These are phyloP conservation scores for Pogona vitticeps DNA, from an alignment of 2,113 vertebrate genomes.

Conservation along the genomic window DNA sequence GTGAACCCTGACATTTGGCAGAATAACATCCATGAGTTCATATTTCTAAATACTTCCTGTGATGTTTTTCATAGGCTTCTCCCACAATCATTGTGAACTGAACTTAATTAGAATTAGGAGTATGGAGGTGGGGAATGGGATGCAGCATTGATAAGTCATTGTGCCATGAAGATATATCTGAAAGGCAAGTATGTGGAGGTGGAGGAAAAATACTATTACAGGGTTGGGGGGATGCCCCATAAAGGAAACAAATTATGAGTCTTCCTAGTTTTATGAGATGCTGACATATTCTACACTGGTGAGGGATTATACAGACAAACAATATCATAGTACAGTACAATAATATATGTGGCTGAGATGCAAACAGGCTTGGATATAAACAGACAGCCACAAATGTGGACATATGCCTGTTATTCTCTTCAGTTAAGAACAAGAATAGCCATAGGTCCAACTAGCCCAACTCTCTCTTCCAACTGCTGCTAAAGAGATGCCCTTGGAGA, in stretches of 20 bases:
- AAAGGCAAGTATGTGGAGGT: not conserved
- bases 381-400: not conserved
- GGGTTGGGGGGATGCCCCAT: slow-evolving; percentile 12
- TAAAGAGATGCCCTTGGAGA: too few species aligned
- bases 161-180: slow-evolving; percentile 42
- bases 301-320: too few species aligned
- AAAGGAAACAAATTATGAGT: slow-evolving; percentile 30
- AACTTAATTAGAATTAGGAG: slow-evolving; percentile 74
- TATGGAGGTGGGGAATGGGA: slow-evolving; percentile 58
- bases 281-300: slow-evolving; percentile 33
- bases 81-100: slow-evolving; percentile 50
- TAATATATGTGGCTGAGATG: not conserved
- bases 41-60: not conserved
- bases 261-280: slow-evolving; percentile 43
- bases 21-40: not conserved
- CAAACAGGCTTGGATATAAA: not conserved
- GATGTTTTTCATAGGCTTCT: not conserved
- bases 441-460: not conserved
- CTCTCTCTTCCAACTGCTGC: not conserved
- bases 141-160: slow-evolving; percentile 40
- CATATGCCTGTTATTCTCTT: too few species aligned
- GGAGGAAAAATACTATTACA: not conserved
- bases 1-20: too few species aligned
- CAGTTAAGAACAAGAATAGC: too few species aligned
- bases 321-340: not conserved